Conservation (phyloP, 1,140 invertebrate species). For the Halictus rubicundus region DNA sequence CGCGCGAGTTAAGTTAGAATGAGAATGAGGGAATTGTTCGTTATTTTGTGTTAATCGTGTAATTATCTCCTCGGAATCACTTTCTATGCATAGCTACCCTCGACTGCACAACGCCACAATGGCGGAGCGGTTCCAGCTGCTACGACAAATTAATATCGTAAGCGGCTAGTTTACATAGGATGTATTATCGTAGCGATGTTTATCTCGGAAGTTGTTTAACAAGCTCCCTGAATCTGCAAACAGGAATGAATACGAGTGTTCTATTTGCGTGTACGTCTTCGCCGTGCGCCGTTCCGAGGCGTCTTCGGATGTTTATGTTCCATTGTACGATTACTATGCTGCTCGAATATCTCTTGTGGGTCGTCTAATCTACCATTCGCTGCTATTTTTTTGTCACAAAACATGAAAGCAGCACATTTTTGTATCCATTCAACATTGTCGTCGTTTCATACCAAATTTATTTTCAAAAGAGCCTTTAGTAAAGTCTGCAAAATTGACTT, state of each 20-base stretch:
- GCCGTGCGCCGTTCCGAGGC: background rate
- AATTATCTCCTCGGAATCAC: no score
- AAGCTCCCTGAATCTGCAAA: background rate
- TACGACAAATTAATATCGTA: slow-evolving; percentile 11
- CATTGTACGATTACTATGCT: background rate
- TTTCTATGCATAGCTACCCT: background rate
- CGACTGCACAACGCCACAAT: background rate
- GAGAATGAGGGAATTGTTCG: no score
- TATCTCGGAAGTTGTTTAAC: slow-evolving; percentile 7
- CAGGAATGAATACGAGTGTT: background rate
- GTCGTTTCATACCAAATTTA: no score
- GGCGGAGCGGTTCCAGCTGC: background rate
- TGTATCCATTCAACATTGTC: no score
- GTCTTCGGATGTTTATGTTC: background rate
- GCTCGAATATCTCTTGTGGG: background rate
- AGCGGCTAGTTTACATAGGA: background rate
- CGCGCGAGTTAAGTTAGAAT: no score
- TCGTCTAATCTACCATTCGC: no score
- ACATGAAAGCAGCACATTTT: no score
- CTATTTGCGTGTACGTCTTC: background rate
- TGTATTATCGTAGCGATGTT: slow-evolving; percentile 9
- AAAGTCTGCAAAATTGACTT: no score
- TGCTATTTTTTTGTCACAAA: no score
- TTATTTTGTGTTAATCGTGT: no score
- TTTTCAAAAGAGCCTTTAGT: no score